Evolutionary conservation across 2,888 invertebrate species (phyloP).

Genomic region (Heterodera filipjevi): DNA sequence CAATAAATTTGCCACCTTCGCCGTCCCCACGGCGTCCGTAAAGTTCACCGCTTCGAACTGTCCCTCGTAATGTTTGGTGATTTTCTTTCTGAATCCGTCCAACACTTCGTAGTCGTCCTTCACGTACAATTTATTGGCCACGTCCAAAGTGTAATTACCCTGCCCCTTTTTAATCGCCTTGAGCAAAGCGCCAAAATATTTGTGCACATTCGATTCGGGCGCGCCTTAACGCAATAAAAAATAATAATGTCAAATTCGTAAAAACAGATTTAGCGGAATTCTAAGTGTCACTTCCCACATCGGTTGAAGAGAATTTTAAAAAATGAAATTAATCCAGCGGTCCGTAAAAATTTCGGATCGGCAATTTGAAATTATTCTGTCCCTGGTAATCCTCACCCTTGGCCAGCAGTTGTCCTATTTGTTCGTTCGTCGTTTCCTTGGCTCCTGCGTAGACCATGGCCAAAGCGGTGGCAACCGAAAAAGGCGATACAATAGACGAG

Average conservation of each 20-base stretch:
- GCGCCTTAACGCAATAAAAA: slow-evolving; percentile 25
- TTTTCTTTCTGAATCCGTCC: slow-evolving; percentile 48
- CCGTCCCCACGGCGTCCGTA: slow-evolving; percentile 67
- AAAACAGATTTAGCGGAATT: too few species aligned
- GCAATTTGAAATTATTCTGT: too few species aligned
- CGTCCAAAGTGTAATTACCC: slow-evolving; percentile 36
- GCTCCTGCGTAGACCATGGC: slow-evolving; percentile 56
- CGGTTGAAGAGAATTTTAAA: too few species aligned
- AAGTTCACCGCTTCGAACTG: slow-evolving; percentile 50
- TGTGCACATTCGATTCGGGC: slow-evolving; percentile 41
- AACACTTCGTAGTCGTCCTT: slow-evolving; percentile 32
- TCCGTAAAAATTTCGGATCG: too few species aligned
- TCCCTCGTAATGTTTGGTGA: slow-evolving; percentile 49
- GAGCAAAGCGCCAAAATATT: slow-evolving; percentile 38
- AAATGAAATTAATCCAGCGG: too few species aligned
- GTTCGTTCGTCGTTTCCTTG: slow-evolving; percentile 46
- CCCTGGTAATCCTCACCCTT: slow-evolving; percentile 40
- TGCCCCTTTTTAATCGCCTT: not conserved
- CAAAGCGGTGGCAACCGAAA: slow-evolving; percentile 30
- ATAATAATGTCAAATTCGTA: too few species aligned
- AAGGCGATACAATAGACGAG: slow-evolving; percentile 15
- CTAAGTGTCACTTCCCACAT: too few species aligned
- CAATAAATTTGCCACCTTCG: slow-evolving; percentile 48
- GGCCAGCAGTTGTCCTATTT: slow-evolving; percentile 46
- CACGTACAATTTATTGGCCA: slow-evolving; percentile 42